Evolutionary conservation across 2,888 invertebrate genomes (phyloP), one percentile per base, ranked within the genome.

Genomic region (Sphaeridia pumilis): DNA sequence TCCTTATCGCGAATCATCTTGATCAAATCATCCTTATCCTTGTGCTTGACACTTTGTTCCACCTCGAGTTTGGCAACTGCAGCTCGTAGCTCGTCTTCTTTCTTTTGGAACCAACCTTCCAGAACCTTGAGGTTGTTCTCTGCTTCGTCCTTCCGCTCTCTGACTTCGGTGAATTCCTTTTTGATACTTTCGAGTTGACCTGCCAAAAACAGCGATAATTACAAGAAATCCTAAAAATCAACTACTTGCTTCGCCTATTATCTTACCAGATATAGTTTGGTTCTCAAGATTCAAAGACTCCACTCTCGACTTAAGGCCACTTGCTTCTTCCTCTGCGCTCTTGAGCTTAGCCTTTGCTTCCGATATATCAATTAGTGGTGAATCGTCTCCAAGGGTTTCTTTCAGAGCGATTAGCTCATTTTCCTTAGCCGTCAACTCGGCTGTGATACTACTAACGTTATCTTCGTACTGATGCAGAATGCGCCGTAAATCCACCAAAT

Each of bases 21-120:
- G 12, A 65, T 54, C 7, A 65, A 55, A 26, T 65, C 64, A 28
- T 63, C 61, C 38, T 65, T 63, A 35, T 61, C 63, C 38, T 63
- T 65, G 21, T 60, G 61, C 21, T 61, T 46, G 21, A 63, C 56
- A 47, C 52, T 59, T 35, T 58, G 57, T 34, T 61, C 63, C 5
- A 56, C 35, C 45, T 65, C 60, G 27, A 58, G 53, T 41, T 58
- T 57, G 10, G 58, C 60, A 17, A 65, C 61, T 7, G 58, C 57
- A 21, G 56, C 59, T 12, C 61, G 49, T 21, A 61, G 54, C 35
- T 65, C 64, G 36, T 63, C 63, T 49, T 65, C 64, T 28, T 63
- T 58, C 41, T 65, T 60, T 45, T 65, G 61, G 43, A 65, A 65
- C 46, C 58, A 65, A 4, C 54, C 54, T 57, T 65, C 63, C 12